Conservation (phyloP, 2,113 vertebrate genomes). For the Centrocercus urophasianus region DNA sequence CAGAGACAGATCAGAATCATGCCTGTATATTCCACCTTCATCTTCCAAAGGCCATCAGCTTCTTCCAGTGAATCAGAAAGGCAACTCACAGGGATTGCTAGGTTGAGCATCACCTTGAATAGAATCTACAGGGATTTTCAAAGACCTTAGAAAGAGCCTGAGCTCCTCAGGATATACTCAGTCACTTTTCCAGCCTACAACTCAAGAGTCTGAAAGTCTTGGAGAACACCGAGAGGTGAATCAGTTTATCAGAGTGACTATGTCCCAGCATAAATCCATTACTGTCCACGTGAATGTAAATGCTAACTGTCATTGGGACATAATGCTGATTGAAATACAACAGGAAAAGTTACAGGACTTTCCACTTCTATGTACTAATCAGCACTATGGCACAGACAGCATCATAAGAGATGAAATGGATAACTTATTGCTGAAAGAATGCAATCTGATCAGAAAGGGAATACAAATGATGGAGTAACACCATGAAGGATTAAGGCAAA, state of each 20-base stretch:
- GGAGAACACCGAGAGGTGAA: neutral
- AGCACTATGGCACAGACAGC: neutral
- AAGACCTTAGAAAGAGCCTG: neutral
- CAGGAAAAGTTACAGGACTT: neutral
- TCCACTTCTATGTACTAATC: neutral
- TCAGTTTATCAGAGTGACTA: neutral
- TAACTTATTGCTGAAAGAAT: neutral
- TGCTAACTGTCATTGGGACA: neutral
- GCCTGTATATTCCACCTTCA: neutral
- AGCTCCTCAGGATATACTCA: neutral
- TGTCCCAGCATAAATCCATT: neutral
- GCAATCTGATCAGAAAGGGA: neutral
- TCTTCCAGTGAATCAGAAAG: neutral
- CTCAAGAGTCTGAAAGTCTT: neutral
- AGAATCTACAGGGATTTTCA: neutral
- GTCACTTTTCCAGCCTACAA: neutral
- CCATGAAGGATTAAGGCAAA: neutral
- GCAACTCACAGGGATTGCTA: neutral
- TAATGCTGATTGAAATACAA: neutral
- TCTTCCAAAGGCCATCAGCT: neutral
- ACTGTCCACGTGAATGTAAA: neutral
- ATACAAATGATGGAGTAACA: neutral
- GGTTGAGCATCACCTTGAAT: neutral
- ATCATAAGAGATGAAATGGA: neutral
- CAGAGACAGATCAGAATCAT: neutral